These are phyloP conservation scores for Drosophila kanekoi DNA, from an alignment of 2,888 invertebrate species.

Conservation along the genomic window DNA sequence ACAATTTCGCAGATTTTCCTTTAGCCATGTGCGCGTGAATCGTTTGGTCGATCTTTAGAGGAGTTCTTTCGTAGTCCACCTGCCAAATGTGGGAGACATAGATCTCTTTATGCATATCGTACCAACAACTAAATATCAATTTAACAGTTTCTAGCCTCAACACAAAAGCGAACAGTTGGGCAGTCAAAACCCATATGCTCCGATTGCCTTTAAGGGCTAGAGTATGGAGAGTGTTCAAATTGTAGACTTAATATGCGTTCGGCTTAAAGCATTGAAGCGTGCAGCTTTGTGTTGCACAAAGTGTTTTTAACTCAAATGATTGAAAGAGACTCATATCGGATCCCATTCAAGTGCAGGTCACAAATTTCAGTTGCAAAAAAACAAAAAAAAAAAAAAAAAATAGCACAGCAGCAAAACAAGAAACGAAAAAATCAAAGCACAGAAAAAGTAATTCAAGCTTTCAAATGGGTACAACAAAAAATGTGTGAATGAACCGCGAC, in stretches of 20 bases:
- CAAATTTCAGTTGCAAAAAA: conserved; percentile 34
- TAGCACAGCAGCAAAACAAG: conserved; percentile 3
- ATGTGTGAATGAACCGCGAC: conserved; percentile 70
- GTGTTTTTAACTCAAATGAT: conserved; percentile 14
- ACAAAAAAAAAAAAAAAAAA: conserved; percentile 9
- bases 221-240: too few relatives aligned
- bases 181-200: too few relatives aligned
- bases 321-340: conserved; percentile 25
- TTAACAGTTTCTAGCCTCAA: too few relatives aligned
- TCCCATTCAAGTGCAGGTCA: conserved; percentile 40
- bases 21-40: too few relatives aligned
- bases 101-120: too few relatives aligned
- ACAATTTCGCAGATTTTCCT: too few relatives aligned
- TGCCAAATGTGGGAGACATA: not conserved
- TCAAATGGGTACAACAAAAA: conserved; percentile 55
- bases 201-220: too few relatives aligned
- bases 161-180: too few relatives aligned
- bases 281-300: conserved; percentile 12
- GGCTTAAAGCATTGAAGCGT: conserved; percentile 2
- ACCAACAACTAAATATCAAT: too few relatives aligned
- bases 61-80: not conserved
- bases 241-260: not conserved
- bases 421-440: conserved; percentile 26
- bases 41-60: too few relatives aligned
- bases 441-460: conserved; percentile 46